Conservation (phyloP, 2,888 invertebrate genomes). For the Peribatodes rhomboidaria region DNA sequence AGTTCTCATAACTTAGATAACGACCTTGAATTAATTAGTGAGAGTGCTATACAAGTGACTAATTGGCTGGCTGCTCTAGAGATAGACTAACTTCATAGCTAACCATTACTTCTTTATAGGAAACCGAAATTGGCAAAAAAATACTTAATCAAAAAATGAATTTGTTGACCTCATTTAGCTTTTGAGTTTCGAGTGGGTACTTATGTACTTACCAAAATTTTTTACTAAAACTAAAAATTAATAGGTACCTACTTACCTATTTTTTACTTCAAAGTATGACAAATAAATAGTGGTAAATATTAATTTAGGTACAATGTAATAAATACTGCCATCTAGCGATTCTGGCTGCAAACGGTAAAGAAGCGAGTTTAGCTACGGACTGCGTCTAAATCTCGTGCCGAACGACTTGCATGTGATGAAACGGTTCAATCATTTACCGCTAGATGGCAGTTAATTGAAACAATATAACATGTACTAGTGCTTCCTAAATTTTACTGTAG, state of each 20-base stretch:
- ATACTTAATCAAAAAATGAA: no score
- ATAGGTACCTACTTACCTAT: no score
- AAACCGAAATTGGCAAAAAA: no score
- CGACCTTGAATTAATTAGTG: conserved; percentile 9
- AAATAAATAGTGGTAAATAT: no score
- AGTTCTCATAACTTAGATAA: neutral
- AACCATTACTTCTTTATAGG: no score
- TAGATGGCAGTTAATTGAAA: conserved; percentile 35
- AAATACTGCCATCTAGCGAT: conserved; percentile 39
- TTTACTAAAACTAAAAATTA: no score
- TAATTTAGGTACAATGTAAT: no score
- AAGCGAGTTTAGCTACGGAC: neutral
- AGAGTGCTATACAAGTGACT: conserved; percentile 4
- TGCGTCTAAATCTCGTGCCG: neutral
- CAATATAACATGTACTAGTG: no score
- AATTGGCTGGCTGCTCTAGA: neutral
- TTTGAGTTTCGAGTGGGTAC: no score
- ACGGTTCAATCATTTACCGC: conserved; percentile 20
- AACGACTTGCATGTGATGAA: neutral
- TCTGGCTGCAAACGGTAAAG: neutral
- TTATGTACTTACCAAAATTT: no score
- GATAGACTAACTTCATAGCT: neutral
- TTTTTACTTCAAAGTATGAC: neutral
- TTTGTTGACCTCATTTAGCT: no score
- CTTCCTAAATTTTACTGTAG: no score